A percentile compares a stretch with the other conserved stretches of the same genome.
phyloP scores from a whole-genome alignment of 2,113 vertebrate species.

The Ceuthmochares aereus region DNA sequence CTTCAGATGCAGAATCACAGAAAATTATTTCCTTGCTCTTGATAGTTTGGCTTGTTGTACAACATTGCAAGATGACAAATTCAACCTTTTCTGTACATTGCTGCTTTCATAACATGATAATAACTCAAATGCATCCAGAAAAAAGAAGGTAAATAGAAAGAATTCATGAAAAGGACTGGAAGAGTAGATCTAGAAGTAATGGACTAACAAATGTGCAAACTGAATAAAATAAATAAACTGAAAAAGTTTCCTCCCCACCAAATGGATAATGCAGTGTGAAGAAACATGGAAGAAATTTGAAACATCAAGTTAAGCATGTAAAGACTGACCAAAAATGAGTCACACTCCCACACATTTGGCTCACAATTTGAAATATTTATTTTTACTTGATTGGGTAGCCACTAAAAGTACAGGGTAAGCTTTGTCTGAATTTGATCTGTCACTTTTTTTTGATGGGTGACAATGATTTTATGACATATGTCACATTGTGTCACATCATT shows the following conservation, averaged over 20 bases:
- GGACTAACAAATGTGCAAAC: background rate
- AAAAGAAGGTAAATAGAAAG: background rate
- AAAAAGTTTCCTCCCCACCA: background rate
- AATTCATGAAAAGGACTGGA: background rate
- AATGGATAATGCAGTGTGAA: slow-evolving; percentile 16
- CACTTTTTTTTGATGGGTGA: slow-evolving; percentile 50
- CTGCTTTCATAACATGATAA: background rate
- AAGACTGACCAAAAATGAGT: slow-evolving; percentile 45
- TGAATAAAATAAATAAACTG: background rate
- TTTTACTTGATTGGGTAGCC: slow-evolving; percentile 49
- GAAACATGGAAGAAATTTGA: slow-evolving; percentile 43
- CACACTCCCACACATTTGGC: slow-evolving; percentile 15
- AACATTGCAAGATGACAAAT: background rate
- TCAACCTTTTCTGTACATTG: background rate
- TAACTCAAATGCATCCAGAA: background rate
- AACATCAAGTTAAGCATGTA: background rate
- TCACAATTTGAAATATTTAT: background rate
- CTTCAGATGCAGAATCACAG: background rate
- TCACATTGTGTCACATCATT: slow-evolving; percentile 41
- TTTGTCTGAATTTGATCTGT: slow-evolving; percentile 51
- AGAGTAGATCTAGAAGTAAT: slow-evolving; percentile 9
- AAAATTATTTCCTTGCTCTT: background rate
- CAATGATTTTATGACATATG: slow-evolving; percentile 65
- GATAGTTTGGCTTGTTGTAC: background rate
- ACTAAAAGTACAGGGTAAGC: slow-evolving; percentile 30